A percentile compares a stretch with the other conserved stretches of the same genome.
Evolutionary conservation across 2,113 vertebrate genomes (phyloP).

Genomic region (Ptyas mucosa): DNA sequence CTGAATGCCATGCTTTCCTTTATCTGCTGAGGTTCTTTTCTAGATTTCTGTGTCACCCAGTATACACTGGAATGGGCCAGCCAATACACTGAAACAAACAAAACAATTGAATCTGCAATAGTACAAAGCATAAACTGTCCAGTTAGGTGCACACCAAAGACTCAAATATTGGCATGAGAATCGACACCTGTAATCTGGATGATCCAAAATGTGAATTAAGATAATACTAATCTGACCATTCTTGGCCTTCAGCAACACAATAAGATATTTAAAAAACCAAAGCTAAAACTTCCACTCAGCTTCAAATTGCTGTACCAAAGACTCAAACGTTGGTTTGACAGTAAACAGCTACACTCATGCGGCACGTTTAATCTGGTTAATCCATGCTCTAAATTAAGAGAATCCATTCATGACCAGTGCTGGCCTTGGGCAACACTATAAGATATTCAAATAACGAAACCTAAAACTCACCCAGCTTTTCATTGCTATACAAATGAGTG

Average conservation of each 20-base stretch:
- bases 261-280: neutral
- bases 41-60: neutral
- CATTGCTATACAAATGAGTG: neutral
- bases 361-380: neutral
- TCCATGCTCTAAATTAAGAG: neutral
- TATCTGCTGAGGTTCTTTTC: neutral
- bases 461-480: neutral
- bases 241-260: neutral
- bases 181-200: neutral
- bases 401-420: neutral
- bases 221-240: neutral
- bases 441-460: neutral
- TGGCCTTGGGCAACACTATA: neutral
- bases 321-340: neutral
- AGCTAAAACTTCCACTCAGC: neutral
- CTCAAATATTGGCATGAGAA: neutral
- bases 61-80: neutral
- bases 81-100: neutral
- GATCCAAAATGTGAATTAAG: neutral
- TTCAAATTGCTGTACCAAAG: neutral
- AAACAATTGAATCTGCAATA: neutral
- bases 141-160: neutral
- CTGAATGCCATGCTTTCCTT: neutral
- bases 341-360: neutral
- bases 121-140: neutral